These are phyloP conservation scores for Willowsia nigromaculata DNA, from an alignment of 2,888 invertebrate genomes.

Conservation along the genomic window DNA sequence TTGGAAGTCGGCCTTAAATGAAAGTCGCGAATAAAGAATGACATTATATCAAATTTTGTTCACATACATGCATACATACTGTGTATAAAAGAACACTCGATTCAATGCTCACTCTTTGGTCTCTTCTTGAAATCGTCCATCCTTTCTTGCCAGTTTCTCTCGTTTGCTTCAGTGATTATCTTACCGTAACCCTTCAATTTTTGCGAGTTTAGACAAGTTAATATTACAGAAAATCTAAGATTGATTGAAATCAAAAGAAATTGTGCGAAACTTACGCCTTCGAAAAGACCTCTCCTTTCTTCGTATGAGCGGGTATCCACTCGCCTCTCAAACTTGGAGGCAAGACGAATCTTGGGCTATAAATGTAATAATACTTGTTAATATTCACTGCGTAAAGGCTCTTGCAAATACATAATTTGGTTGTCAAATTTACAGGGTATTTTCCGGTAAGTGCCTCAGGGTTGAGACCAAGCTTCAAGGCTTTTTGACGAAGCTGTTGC, in stretches of 20 bases:
- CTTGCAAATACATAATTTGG: too few species aligned
- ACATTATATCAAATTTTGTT: too few species aligned
- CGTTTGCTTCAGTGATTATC: conserved; percentile 87
- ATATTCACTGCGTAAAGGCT: not conserved
- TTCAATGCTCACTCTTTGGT: conserved; percentile 92
- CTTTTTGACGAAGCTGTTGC: conserved; percentile 98
- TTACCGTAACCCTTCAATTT: conserved; percentile 91
- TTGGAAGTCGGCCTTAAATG: conserved; percentile 93
- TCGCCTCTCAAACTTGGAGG: conserved; percentile 99
- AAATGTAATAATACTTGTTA: conserved; percentile 71
- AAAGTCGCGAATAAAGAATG: too few species aligned
- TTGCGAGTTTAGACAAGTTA: not conserved
- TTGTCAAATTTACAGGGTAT: not conserved
- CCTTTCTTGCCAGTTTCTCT: conserved; percentile 93
- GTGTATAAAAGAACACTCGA: too few species aligned
- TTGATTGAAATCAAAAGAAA: too few species aligned
- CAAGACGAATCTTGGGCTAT: conserved; percentile 98
- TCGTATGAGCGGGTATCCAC: conserved; percentile 98
- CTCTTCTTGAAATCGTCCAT: conserved; percentile 92
- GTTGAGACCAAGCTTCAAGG: conserved; percentile 96
- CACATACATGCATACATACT: too few species aligned
- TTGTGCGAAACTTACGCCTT: conserved; percentile 88
- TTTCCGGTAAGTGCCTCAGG: conserved; percentile 81
- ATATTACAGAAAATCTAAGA: not conserved
- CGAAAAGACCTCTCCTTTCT: conserved; percentile 97